phyloP scores from a whole-genome alignment of 2,113 vertebrate species.

The Petroica traversi region DNA sequence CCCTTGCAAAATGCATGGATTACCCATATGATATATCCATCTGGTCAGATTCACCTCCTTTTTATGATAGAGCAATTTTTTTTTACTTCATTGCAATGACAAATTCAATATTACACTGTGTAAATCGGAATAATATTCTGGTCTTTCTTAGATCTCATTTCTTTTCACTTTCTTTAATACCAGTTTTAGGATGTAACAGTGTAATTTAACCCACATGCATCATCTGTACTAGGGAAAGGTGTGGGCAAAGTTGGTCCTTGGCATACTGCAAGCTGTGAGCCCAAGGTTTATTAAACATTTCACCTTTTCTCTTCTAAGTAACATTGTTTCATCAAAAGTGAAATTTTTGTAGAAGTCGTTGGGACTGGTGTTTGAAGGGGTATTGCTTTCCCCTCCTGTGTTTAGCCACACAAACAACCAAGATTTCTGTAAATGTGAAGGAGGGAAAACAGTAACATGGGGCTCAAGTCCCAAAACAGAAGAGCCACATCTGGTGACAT shows the following conservation, averaged over 20 bases:
- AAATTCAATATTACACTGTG: neutral
- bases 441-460: neutral
- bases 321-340: neutral
- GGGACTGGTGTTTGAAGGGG: neutral
- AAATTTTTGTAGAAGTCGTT: too few relatives aligned
- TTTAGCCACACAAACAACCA: neutral
- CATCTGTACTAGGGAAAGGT: fast-evolving
- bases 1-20: neutral
- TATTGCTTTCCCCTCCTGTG: neutral
- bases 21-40: neutral
- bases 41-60: neutral
- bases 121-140: neutral
- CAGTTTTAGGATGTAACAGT: neutral
- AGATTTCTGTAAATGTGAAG: neutral
- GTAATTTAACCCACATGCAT: neutral
- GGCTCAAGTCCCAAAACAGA: neutral
- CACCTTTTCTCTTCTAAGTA: neutral
- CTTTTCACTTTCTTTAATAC: neutral
- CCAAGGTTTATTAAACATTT: neutral
- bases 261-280: neutral
- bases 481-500: neutral
- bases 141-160: neutral
- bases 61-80: neutral
- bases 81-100: neutral
- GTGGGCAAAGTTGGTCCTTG: neutral